phyloP scores from a whole-genome alignment of 1,140 invertebrate species.

The Saccostrea echinata region DNA sequence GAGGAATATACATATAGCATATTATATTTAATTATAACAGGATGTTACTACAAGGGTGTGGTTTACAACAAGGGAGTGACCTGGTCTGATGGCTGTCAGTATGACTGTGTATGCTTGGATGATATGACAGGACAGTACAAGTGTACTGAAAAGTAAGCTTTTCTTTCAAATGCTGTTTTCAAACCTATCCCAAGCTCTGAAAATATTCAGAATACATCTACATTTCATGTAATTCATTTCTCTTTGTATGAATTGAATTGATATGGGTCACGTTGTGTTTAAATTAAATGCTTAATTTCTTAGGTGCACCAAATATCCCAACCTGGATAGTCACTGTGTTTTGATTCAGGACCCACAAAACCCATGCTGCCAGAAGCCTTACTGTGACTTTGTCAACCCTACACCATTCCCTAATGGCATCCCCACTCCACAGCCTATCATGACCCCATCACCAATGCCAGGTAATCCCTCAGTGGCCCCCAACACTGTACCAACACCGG shows the following conservation, averaged over 20 bases:
- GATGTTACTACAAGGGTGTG: slow-evolving; percentile 67
- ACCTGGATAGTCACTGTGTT: slow-evolving; percentile 67
- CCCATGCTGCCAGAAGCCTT: slow-evolving; percentile 69
- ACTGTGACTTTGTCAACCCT: slow-evolving; percentile 72
- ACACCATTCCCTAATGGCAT: slow-evolving; percentile 71
- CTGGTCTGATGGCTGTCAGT: slow-evolving; percentile 67
- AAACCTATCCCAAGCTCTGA: too few species aligned
- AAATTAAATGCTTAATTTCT: neutral
- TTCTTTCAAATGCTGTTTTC: neutral
- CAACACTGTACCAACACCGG: slow-evolving; percentile 45
- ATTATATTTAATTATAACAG: slow-evolving; percentile 23
- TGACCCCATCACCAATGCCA: slow-evolving; percentile 53
- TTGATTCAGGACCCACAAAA: slow-evolving; percentile 67
- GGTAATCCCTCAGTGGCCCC: slow-evolving; percentile 45
- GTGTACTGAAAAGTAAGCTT: slow-evolving; percentile 64
- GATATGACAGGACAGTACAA: slow-evolving; percentile 68
- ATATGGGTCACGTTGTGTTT: neutral
- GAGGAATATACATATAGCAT: too few species aligned
- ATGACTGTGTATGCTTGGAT: slow-evolving; percentile 63
- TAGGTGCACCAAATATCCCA: slow-evolving; percentile 66
- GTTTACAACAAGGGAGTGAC: slow-evolving; percentile 65
- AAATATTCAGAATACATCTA: too few species aligned
- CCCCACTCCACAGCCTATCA: slow-evolving; percentile 65
- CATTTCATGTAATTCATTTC: too few species aligned
- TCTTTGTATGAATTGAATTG: too few species aligned